These are phyloP conservation scores for Ciconia maguari DNA, from an alignment of 2,113 vertebrate genomes.

Conservation along the genomic window DNA sequence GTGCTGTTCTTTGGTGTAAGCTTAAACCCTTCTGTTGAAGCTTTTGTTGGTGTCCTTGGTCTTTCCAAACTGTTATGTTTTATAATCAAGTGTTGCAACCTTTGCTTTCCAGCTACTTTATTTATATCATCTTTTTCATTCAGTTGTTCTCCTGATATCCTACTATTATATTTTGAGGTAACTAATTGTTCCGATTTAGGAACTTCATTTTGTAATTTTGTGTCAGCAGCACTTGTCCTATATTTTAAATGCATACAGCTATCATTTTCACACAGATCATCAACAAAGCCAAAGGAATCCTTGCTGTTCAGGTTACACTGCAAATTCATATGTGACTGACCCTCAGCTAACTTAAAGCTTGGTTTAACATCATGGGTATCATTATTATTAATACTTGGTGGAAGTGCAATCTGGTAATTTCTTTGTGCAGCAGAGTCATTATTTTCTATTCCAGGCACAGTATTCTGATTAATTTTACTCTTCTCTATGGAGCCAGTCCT, in stretches of 20 bases:
- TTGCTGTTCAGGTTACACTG: background rate
- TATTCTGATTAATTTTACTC: background rate
- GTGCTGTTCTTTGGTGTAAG: background rate
- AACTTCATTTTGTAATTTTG: background rate
- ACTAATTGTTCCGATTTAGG: background rate
- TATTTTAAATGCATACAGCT: background rate
- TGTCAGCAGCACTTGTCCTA: background rate
- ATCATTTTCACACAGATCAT: background rate
- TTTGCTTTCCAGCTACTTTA: slow-evolving; percentile 54
- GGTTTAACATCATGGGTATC: background rate
- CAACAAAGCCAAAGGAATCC: background rate
- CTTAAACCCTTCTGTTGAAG: slow-evolving; percentile 1
- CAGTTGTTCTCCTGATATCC: slow-evolving; percentile 56
- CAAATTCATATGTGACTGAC: background rate
- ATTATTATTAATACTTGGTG: slow-evolving; percentile 3
- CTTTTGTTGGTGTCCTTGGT: slow-evolving; percentile 51
- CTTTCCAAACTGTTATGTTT: slow-evolving; percentile 68
- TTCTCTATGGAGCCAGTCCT: slow-evolving; percentile 63
- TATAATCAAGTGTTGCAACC: background rate
- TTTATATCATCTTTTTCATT: slow-evolving; percentile 60
- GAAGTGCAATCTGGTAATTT: slow-evolving; percentile 9
- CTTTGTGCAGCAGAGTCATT: background rate
- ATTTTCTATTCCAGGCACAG: background rate
- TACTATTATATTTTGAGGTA: slow-evolving; percentile 60
- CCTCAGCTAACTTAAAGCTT: slow-evolving; percentile 8